Evolutionary conservation across 2,113 vertebrate species (phyloP).

Genomic region (Microcebus lehilahytsara): DNA sequence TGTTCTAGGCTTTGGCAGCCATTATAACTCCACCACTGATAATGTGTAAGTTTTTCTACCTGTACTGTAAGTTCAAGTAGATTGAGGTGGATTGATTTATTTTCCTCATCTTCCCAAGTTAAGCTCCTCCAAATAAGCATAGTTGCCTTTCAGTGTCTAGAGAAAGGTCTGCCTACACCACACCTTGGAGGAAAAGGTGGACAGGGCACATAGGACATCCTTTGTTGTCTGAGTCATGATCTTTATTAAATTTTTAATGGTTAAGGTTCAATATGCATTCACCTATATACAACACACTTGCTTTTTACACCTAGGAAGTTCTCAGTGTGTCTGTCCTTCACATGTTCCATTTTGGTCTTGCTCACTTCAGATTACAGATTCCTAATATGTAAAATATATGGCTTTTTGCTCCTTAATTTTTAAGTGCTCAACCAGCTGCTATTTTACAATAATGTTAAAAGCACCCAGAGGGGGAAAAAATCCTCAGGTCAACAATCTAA

Average conservation of each 20-base stretch:
- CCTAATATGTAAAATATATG: neutral
- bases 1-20: neutral
- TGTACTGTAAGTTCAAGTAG: neutral
- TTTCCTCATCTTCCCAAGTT: neutral
- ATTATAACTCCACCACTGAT: neutral
- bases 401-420: neutral
- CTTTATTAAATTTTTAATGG: neutral
- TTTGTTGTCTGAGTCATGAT: neutral
- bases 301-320: neutral
- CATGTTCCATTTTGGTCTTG: neutral
- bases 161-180: neutral
- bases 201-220: fast-evolving
- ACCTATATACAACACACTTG: neutral
- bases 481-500: too few species aligned
- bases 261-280: neutral
- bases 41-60: neutral
- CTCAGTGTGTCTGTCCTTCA: neutral
- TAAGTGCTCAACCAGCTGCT: too few species aligned
- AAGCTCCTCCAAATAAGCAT: neutral
- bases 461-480: too few species aligned
- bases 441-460: too few species aligned
- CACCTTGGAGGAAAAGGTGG: neutral
- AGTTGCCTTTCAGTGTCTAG: neutral
- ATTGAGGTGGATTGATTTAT: neutral
- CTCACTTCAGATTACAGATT: neutral